A percentile compares a stretch with the other conserved stretches of the same genome.
Conservation (phyloP, 2,797 vertebrate genomes). For the Distichodus sexfasciatus region DNA sequence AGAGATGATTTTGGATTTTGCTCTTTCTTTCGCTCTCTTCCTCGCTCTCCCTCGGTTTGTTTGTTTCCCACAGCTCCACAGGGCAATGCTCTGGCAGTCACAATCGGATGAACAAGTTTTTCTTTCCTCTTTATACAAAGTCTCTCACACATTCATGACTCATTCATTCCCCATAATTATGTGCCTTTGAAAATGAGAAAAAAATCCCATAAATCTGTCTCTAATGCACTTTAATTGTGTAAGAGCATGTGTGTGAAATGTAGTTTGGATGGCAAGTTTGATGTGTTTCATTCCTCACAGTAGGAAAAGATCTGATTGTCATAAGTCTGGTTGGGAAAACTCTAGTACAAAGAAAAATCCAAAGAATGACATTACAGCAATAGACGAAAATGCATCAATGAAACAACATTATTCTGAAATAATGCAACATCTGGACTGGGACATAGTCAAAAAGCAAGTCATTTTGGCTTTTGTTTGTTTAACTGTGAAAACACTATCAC, state of each 20-base stretch:
- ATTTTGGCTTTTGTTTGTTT: too few relatives aligned
- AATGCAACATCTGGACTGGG: too few relatives aligned
- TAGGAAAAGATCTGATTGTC: constrained; percentile 38
- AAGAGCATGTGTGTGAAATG: constrained; percentile 52
- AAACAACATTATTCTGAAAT: too few relatives aligned
- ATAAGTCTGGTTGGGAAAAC: constrained; percentile 27
- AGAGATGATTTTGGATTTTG: constrained; percentile 58
- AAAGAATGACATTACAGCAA: neutral
- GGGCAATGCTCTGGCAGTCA: constrained; percentile 66
- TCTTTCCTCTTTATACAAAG: constrained; percentile 59
- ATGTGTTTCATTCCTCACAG: constrained; percentile 36
- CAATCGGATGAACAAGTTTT: constrained; percentile 70
- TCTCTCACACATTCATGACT: constrained; percentile 61
- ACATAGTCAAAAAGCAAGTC: too few relatives aligned
- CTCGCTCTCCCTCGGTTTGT: constrained; percentile 50
- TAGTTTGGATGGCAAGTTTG: constrained; percentile 26
- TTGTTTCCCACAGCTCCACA: constrained; percentile 48
- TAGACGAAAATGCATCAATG: neutral
- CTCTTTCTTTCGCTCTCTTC: constrained; percentile 42
- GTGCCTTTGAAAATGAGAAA: constrained; percentile 52
- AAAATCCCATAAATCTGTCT: constrained; percentile 56
- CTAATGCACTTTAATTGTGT: constrained; percentile 68
- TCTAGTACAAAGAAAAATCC: neutral
- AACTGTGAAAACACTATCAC: too few relatives aligned
- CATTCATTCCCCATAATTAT: constrained; percentile 67